Conservation (phyloP, 2,113 vertebrate genomes). For the Ranitomeya variabilis region DNA sequence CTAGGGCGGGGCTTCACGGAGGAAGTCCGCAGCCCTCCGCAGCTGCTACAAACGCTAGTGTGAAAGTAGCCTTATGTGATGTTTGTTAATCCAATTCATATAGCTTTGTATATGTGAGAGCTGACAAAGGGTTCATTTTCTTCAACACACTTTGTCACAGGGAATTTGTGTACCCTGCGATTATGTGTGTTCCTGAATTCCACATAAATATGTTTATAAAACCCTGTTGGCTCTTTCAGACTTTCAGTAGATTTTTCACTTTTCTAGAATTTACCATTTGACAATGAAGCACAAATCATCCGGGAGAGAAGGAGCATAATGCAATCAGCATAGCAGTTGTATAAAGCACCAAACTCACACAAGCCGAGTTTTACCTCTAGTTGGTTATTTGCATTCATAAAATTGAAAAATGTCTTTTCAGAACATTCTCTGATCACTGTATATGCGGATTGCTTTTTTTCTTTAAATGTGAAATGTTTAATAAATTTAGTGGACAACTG, state of each 20-base stretch:
- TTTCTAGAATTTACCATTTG: neutral
- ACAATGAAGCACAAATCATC: slow-evolving; percentile 1
- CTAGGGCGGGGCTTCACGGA: no score
- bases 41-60: no score
- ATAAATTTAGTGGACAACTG: neutral
- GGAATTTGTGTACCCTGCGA: neutral
- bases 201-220: neutral
- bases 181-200: neutral
- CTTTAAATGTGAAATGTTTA: neutral
- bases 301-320: neutral
- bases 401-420: neutral
- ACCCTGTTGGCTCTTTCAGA: neutral
- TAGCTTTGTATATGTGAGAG: neutral
- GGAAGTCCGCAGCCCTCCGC: no score
- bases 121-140: neutral
- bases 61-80: no score
- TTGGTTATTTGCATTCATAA: neutral
- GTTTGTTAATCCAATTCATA: neutral
- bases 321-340: slow-evolving; percentile 34
- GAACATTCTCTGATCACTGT: neutral
- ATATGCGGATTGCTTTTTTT: neutral
- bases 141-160: neutral
- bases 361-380: neutral
- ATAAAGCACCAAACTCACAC: neutral
- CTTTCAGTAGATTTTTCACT: neutral